A percentile compares a stretch with the other conserved stretches of the same genome.
These are phyloP conservation scores for Axea sp. DNA, from an alignment of 2,888 invertebrate species.

Conservation along the genomic window DNA sequence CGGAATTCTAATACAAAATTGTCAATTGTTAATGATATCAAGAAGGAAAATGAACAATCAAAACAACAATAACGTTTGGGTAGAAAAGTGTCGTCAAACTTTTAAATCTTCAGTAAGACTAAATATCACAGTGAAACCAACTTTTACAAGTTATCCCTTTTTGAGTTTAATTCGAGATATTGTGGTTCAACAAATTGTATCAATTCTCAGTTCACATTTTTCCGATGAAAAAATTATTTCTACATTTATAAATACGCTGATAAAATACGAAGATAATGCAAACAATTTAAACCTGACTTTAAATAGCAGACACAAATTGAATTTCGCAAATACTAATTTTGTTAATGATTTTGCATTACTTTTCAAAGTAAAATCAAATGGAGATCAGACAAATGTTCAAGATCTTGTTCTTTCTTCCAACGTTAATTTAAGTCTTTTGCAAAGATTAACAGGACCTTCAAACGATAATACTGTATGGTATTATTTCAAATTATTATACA, in stretches of 20 bases:
- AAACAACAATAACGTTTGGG: too few species aligned
- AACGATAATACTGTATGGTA: conserved; percentile 1
- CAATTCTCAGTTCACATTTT: background rate
- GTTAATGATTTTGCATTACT: background rate
- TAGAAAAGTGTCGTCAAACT: too few species aligned
- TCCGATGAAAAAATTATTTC: background rate
- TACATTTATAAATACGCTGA: background rate
- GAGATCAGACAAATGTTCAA: background rate
- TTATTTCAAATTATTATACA: background rate
- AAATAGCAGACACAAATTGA: too few species aligned
- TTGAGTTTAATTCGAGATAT: conserved; percentile 6
- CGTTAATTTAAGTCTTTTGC: background rate
- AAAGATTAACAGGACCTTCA: background rate
- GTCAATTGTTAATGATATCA: too few species aligned
- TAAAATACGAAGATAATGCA: background rate
- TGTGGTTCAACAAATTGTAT: background rate
- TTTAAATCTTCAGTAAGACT: background rate
- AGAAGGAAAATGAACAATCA: too few species aligned
- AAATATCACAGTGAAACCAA: background rate
- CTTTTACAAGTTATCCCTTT: background rate
- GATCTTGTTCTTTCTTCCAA: conserved; percentile 5
- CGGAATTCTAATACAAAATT: too few species aligned
- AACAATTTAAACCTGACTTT: background rate
- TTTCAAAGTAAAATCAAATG: background rate
- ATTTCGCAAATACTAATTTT: background rate